Evolutionary conservation across 2,113 vertebrate species (phyloP), one percentile per base, ranked within the genome.

Genomic region (Australoheros scitulus): DNA sequence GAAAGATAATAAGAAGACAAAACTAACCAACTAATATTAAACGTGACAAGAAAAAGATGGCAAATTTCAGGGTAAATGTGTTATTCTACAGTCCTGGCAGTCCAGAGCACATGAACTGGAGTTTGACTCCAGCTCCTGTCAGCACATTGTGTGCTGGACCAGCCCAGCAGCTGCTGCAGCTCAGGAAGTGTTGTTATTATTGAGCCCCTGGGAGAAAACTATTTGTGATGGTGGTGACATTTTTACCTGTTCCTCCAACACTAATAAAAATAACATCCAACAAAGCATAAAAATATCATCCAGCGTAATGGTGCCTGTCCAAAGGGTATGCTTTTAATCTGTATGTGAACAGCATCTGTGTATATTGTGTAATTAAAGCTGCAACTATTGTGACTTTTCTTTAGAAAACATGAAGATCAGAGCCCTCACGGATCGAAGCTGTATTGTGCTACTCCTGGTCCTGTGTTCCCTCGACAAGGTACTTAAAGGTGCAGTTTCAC

Each of bases 381-480:
- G 43, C 24, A 70, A 70, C 43, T 50, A 6, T 50, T 70, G 65
- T 70, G 65, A 70, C 17, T 77, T 78, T 60, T 68, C 41, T 57
- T 13, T 58, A 87, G 87, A 41, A 18, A 3, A 10, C 9, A 20
- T 2, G 24, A 76, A 24, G 78, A 72, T 32, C 56, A 58, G 60
- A 83, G 32, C 6, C 1, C 78, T 34, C 64, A 92, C 90, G 92
- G 91, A 87, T 32, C 13, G 43, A n/a, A 83, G n/a, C 52, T 9
- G 61, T 61, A 2, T 80, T 10, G 5, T 76, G 74, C 74, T 64
- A 43, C 80, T 94, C 7, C 88, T 94, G 86, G 18, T 83, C 15
- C 63, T 91, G 36, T 81, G 61, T 75, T 64, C 81, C 61, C 41
- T 89, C 80, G 57, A 56, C 17, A 75, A 91, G 94, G 94, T 95